A percentile compares a stretch with the other conserved stretches of the same genome.
These are phyloP conservation scores for Phalacrocorax brasilianus DNA, from an alignment of 2,113 vertebrate species.

Conservation along the genomic window DNA sequence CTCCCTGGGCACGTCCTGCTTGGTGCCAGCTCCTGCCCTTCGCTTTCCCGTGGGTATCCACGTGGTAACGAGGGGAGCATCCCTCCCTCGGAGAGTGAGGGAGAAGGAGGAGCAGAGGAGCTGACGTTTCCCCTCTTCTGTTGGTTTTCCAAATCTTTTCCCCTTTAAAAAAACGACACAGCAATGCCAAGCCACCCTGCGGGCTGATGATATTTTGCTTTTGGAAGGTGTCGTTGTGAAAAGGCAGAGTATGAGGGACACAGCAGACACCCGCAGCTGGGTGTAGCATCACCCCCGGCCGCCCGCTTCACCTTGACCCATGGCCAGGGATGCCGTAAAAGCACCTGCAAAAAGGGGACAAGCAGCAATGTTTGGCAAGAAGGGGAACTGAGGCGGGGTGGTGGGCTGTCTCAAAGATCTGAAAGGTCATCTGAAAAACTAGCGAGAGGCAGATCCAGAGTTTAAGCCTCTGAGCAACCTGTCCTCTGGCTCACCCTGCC, in stretches of 20 bases:
- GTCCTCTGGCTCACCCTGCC: conserved; percentile 60
- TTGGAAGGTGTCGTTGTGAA: not conserved
- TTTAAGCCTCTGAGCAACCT: conserved; percentile 29
- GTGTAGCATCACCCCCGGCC: not conserved
- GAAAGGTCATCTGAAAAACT: not conserved
- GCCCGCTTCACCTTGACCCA: not conserved
- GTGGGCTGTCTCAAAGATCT: not conserved
- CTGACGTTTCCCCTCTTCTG: not conserved
- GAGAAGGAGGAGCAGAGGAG: not conserved
- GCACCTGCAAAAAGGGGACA: accelerated
- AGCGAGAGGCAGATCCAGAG: not conserved
- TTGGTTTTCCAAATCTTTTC: not conserved
- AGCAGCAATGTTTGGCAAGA: not conserved
- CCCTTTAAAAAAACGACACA: not conserved
- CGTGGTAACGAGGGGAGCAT: not conserved
- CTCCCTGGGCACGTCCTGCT: accelerated
- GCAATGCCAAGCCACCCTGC: not conserved
- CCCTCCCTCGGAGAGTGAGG: accelerated
- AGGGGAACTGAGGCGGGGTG: conserved; percentile 11
- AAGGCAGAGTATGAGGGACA: not conserved
- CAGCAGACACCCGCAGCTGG: accelerated
- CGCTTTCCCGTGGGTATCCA: accelerated
- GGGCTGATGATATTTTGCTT: not conserved
- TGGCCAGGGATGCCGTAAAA: accelerated
- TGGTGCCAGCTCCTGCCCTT: not conserved